These are phyloP conservation scores for human (Homo sapiens) DNA, from an alignment of 2,113 vertebrate species.

Conservation along the genomic window DNA sequence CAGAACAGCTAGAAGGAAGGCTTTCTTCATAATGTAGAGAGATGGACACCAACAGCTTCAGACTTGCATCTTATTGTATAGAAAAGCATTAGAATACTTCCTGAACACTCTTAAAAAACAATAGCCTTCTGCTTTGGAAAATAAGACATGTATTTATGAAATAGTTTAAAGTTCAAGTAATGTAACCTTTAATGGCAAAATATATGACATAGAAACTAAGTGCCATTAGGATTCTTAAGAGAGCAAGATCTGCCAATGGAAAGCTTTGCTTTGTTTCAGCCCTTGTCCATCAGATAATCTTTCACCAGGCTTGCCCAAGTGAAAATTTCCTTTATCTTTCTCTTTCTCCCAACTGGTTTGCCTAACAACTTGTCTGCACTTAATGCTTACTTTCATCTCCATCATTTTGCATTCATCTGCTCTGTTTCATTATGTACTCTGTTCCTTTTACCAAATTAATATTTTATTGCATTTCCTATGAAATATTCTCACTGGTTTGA, in stretches of 20 bases:
- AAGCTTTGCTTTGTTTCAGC: not conserved
- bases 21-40: not conserved
- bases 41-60: not conserved
- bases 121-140: not conserved
- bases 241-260: not conserved
- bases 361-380: not conserved
- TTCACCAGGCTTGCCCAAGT: rapidly evolving
- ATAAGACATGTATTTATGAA: not conserved
- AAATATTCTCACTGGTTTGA: not conserved
- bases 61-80: not conserved
- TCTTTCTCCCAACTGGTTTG: not conserved
- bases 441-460: not conserved
- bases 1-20: not conserved
- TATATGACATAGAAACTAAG: not conserved
- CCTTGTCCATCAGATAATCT: not conserved
- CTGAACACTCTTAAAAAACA: not conserved
- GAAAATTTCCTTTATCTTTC: not conserved
- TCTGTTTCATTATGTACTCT: not conserved
- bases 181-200: not conserved
- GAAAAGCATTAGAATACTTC: not conserved
- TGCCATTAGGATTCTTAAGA: not conserved
- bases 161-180: not conserved
- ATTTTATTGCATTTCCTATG: not conserved
- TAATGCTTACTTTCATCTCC: not conserved
- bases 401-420: not conserved